Evolutionary conservation across 2,888 invertebrate species (phyloP), one percentile per base, ranked within the genome.

Genomic region (Reticulitermes lucifugus): DNA sequence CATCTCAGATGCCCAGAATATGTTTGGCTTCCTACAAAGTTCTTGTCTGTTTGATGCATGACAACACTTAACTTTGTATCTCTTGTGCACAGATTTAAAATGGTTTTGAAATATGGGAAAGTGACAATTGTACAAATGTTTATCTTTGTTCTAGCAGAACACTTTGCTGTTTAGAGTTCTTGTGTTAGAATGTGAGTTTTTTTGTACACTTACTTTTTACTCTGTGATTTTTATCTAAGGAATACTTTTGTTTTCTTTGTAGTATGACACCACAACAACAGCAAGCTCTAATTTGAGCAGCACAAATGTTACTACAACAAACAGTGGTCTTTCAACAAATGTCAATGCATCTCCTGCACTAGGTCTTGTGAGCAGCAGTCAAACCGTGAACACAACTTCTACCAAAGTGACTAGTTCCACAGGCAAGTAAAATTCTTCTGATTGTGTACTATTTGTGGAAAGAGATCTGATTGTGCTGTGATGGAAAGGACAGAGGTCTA

Each of bases 381-480:
- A 90, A 29, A 88, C 89, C 25, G 88, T 88, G 59, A 90, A 90
- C 79, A 87, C 89, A 55, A 89, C 90, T 51, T 90, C 89, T 55
- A 90, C 90, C 80, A 92, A 92, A 89, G 89, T 91, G n/a, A 90
- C 91, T 25, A 90, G 91, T 88, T 91, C 89, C 89, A 91, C 92
- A 89, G 90, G 90, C 89, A 85, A 83, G 43, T 71, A 65, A 25
- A 25, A 65, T 4, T 55, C 65, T 65, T 65, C 65, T n/a, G 65
- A 65, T 12, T 65, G 25, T 46, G 46, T 18, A 14, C 0, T 55
- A 55, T 55, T 55, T 55, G 18, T 55, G 1, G 18, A 18, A 55
- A 18, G 18, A 18, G 18, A 55, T 18, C 55, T 55, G 18, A 18
- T 18, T 55, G 1, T 55, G 18, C 14, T 55, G 18, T 55, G 18